Conservation (phyloP, 2,888 invertebrate species). For the Diaperis boleti region DNA sequence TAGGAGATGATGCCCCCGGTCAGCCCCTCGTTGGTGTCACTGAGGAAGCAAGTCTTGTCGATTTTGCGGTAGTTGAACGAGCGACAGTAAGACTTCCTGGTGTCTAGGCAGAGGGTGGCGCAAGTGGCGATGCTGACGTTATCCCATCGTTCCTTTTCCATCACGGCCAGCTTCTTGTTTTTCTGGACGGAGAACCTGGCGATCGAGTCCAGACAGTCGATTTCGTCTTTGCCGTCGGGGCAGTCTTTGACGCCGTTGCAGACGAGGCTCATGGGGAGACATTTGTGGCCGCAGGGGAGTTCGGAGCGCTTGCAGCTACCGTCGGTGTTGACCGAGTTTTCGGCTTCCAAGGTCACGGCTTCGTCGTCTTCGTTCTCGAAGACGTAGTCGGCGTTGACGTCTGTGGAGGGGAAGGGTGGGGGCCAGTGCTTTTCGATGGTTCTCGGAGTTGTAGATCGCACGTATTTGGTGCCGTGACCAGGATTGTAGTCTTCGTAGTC, state of each 20-base stretch:
- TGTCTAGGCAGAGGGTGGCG: constrained; percentile 69
- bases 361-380: constrained; percentile 59
- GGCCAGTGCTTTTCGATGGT: constrained; percentile 51
- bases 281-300: constrained; percentile 68
- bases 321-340: constrained; percentile 53
- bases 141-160: constrained; percentile 70
- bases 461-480: constrained; percentile 23
- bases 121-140: constrained; percentile 70
- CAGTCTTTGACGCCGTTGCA: constrained; percentile 75
- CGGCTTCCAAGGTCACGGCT: constrained; percentile 51
- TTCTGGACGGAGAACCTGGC: constrained; percentile 65
- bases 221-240: constrained; percentile 71
- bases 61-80: constrained; percentile 71
- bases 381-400: constrained; percentile 61
- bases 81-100: constrained; percentile 70
- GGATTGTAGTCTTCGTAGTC: constrained; percentile 26
- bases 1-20: constrained; percentile 67
- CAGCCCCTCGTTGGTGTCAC: constrained; percentile 69
- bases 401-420: constrained; percentile 57
- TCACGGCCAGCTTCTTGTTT: constrained; percentile 66
- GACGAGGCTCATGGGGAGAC: constrained; percentile 69
- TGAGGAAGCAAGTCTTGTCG: constrained; percentile 70
- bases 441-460: constrained; percentile 44
- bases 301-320: constrained; percentile 59
- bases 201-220: constrained; percentile 66